Base-by-base conservation (phyloP, 2,888 invertebrate genomes). In the Exephanes ischioxanthus region DNA sequence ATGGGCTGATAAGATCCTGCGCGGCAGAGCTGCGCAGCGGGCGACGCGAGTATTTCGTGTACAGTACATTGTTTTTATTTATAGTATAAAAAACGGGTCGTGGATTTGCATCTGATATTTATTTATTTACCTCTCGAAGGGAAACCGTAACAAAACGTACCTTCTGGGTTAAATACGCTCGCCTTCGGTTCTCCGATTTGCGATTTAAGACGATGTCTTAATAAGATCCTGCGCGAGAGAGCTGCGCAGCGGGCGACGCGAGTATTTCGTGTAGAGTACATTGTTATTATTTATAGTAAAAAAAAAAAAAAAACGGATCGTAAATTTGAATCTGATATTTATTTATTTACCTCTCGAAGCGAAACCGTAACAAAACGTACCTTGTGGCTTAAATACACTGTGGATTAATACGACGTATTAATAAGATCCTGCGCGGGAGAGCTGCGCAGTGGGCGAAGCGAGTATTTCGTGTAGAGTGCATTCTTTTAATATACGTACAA, bases 81-180 rank as follows among this genome's bases (percentile, higher is more conserved):
- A 26, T 6, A 58, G 3, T 0, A 58, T n/a, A 14, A 26, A 58
- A 26, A 58, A 58, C n/a, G 4, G 14, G 16, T 58, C 14, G 26
- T 26, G 26, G 22, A 55, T 55, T 55, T 55, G 11, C 9, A 55
- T 19, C 41, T 67, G 67, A 67, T 41, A 45, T 67, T 66, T 76
- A 51, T 51, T 66, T 33, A 19, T 76, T 30, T 66, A 4, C 19
- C n/a, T 51, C 7, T 19, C 19, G 5, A n/a, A 30, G 41, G 30
- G n/a, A 37, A 37, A 37, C 22, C 22, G 22, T 22, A 22, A 22
- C 22, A 22, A 22, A 22, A 22, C 22, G 22, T 22, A 22, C 22
- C 22, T 22, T 22, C 1, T 22, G 22, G 37, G 6, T 37, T 37
- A 37, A 37, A 37, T 37, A 1, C 37, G 5, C 37, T 37, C 6